Base-by-base conservation (phyloP, 2,113 vertebrate species). In the Salvelinus fontinalis region DNA sequence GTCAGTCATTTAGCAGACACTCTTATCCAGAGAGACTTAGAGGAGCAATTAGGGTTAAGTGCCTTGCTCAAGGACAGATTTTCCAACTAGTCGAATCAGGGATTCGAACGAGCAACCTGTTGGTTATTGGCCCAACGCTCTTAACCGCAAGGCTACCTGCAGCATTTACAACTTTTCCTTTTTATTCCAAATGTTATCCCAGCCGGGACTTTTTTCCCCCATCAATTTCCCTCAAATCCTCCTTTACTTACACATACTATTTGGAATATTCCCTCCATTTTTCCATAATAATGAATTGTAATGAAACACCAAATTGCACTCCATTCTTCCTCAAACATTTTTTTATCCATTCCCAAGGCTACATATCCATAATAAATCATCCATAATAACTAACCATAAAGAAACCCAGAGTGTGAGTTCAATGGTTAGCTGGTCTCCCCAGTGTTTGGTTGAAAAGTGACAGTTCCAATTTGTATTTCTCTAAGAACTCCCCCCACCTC, bases 131-230 rank as follows among this genome's bases (percentile, higher is more conserved):
- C 39, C 39, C 9, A 44, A 44, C 9, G 0, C 39, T 44, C 39
- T 44, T 44, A 12, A 44, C 39, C 0, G 39, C 39, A 9, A 39
- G 8, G 9, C 39, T 11, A 3, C 9, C 39, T 44, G 39, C 8
- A 79, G 74, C 48, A 67, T 78, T 76, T 67, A 73, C 69, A 73
- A 72, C 44, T 29, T 8, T 14, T 20, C 9, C 20, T 48, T 70
- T 48, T 44, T 44, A 44, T 44, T 44, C 9, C 39, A 74, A 20
- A 14, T 73, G 70, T 83, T 79, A 44, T 81, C 77, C 22, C 76
- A 73, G 44, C 65, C 31, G 13, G 54, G 9, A n/a, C 39, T 79
- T 59, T 67, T 81, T 54, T 0, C 18, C 85, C 81, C 78, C 76
- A 75, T 75, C 26, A 13, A n/a, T 62, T 22, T 24, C n/a, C 16